A percentile compares a stretch with the other conserved stretches of the same genome.
phyloP scores from a whole-genome alignment of 2,797 vertebrate genomes.

The Natrix natrix region DNA sequence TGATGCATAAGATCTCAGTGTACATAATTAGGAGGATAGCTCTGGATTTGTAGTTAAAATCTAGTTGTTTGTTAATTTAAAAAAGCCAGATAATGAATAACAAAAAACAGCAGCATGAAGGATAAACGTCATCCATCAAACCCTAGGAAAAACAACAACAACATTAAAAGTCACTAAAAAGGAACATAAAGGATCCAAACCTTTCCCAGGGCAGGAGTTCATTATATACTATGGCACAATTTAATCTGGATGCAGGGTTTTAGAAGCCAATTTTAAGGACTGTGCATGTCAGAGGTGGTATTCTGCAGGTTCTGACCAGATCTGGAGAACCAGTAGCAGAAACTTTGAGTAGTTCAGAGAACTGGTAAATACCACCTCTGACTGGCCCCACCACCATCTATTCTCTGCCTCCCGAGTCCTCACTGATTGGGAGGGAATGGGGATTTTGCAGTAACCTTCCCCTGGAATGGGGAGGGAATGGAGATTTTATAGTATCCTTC shows the following conservation, averaged over 20 bases:
- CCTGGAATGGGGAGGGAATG: too few relatives aligned
- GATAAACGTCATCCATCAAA: neutral
- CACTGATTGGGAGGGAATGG: too few relatives aligned
- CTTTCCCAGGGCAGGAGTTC: neutral
- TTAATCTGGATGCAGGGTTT: neutral
- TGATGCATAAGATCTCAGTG: too few relatives aligned
- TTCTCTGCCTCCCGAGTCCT: too few relatives aligned
- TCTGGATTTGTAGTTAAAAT: neutral
- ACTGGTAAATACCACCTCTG: too few relatives aligned
- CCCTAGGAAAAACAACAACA: neutral
- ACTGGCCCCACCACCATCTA: too few relatives aligned
- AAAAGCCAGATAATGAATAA: neutral
- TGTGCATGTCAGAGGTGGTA: neutral
- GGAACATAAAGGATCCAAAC: neutral
- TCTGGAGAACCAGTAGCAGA: too few relatives aligned
- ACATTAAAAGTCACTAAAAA: neutral
- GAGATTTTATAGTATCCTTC: too few relatives aligned
- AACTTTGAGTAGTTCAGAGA: too few relatives aligned
- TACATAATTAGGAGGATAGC: neutral
- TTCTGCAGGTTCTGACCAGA: too few relatives aligned
- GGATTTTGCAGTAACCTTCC: too few relatives aligned
- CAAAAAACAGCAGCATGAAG: neutral
- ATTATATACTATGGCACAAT: neutral
- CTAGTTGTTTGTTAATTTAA: neutral
- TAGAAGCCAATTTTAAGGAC: neutral